phyloP scores from a whole-genome alignment of 2,113 vertebrate species.

The Aplodontia rufa region DNA sequence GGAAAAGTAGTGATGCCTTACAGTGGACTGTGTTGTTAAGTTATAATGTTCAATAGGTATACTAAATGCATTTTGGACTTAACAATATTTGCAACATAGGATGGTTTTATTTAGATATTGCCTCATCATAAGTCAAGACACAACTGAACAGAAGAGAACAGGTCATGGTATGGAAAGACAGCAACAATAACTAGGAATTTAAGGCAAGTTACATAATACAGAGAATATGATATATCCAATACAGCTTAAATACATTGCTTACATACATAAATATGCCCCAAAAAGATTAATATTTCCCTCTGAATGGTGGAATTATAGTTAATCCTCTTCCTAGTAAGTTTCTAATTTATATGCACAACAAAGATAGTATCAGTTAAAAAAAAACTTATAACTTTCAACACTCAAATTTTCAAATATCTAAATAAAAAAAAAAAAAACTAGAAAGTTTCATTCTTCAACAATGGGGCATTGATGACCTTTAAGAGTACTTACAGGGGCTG shows the following conservation, averaged over 20 bases:
- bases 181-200: not conserved
- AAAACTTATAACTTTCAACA: not conserved
- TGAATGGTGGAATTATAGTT: not conserved
- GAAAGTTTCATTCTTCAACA: not conserved
- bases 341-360: not conserved
- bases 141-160: not conserved
- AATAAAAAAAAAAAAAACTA: not conserved
- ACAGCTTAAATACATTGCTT: not conserved
- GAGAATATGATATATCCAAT: not conserved
- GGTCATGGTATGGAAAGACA: not conserved
- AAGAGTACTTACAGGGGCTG: too few relatives aligned
- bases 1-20: not conserved
- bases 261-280: not conserved
- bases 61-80: not conserved
- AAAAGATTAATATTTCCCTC: not conserved
- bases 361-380: too few relatives aligned
- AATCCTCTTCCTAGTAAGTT: not conserved
- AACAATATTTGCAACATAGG: not conserved
- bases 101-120: not conserved
- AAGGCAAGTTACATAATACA: not conserved
- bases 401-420: not conserved
- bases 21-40: not conserved
- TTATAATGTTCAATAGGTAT: not conserved
- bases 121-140: too few relatives aligned
- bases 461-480: not conserved